phyloP scores from a whole-genome alignment of 2,797 vertebrate species.

The Ciconia nigra region DNA sequence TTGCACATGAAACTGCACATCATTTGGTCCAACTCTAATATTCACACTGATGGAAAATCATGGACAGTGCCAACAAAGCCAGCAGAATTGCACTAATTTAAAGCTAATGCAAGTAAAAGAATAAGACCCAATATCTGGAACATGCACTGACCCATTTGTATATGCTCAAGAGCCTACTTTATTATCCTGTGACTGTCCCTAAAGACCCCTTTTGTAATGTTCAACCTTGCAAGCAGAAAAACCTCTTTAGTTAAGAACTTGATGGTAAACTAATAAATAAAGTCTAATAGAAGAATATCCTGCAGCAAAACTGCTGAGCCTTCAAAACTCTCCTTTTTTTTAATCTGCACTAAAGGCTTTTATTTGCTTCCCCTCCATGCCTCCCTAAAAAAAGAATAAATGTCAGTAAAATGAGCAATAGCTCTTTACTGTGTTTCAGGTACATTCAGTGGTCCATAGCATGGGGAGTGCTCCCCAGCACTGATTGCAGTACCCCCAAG shows the following conservation, averaged over 20 bases:
- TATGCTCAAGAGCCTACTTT: neutral
- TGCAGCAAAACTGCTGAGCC: neutral
- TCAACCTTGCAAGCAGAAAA: neutral
- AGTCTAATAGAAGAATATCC: neutral
- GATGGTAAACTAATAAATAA: neutral
- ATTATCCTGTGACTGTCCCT: neutral
- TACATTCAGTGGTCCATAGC: neutral
- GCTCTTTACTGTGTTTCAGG: neutral
- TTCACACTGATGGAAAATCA: neutral
- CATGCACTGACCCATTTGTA: neutral
- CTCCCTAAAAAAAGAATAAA: neutral
- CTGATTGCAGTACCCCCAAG: neutral
- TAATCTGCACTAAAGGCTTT: neutral
- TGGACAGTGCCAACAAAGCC: neutral
- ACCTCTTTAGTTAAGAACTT: neutral
- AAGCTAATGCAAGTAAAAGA: neutral
- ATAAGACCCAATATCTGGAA: neutral
- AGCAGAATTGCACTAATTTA: neutral
- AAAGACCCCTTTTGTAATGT: neutral
- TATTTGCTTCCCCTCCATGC: neutral
- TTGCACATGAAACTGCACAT: neutral
- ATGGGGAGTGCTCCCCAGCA: fast-evolving
- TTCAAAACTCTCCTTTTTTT: neutral
- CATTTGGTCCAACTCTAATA: neutral
- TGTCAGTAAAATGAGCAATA: neutral